phyloP scores from a whole-genome alignment of 2,888 invertebrate genomes.

The Allygus modestus region DNA sequence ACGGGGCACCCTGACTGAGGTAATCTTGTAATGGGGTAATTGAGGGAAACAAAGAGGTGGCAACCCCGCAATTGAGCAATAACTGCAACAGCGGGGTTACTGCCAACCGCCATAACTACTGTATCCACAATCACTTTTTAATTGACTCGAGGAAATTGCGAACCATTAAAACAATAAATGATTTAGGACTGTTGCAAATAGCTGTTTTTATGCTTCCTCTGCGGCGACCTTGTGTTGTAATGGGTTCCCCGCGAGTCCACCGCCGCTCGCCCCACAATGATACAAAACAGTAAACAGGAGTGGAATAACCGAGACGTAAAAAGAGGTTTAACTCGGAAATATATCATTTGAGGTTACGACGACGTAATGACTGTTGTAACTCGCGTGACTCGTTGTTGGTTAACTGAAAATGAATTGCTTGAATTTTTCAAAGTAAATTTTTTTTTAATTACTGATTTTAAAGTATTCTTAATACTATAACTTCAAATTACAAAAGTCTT shows the following conservation, averaged over 20 bases:
- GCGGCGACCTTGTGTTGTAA: slow-evolving; percentile 45
- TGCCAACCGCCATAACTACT: slow-evolving; percentile 46
- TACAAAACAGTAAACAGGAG: slow-evolving; percentile 30
- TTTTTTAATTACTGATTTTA: too few relatives aligned
- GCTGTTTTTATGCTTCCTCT: slow-evolving; percentile 45
- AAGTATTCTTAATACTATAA: too few relatives aligned
- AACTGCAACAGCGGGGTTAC: slow-evolving; percentile 43
- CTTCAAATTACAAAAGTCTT: too few relatives aligned
- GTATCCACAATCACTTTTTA: slow-evolving; percentile 60
- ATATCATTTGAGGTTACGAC: slow-evolving; percentile 12
- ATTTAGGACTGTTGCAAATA: slow-evolving; percentile 57
- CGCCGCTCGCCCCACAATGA: neutral
- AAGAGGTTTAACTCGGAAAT: slow-evolving; percentile 26
- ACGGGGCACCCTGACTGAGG: neutral
- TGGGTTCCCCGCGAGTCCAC: neutral
- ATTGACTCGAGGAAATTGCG: slow-evolving; percentile 55
- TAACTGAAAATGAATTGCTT: slow-evolving; percentile 10
- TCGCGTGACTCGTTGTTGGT: neutral
- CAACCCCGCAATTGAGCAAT: slow-evolving; percentile 48
- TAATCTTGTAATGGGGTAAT: slow-evolving; percentile 50
- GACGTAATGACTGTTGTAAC: slow-evolving; percentile 15
- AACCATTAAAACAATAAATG: slow-evolving; percentile 58
- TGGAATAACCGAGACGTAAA: slow-evolving; percentile 12
- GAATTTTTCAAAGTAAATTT: too few relatives aligned
- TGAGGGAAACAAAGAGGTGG: slow-evolving; percentile 38